Percentiles rank a stretch among this genome's conserved stretches.
Evolutionary conservation across 2,888 invertebrate genomes (phyloP).

Genomic region (Apodemia duryi): DNA sequence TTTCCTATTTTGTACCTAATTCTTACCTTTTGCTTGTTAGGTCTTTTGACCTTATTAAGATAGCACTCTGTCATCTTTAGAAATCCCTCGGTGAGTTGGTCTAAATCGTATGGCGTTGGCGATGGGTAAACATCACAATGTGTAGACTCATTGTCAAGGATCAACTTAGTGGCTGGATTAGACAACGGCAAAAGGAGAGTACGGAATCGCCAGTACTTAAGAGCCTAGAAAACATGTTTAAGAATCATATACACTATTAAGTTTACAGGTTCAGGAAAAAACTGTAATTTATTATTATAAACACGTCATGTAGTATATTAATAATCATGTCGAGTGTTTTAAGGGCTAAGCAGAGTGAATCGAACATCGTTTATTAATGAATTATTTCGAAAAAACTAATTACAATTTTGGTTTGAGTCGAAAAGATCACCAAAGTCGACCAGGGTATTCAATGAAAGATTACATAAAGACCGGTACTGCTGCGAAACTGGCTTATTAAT

Average conservation of each 20-base stretch:
- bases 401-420: too few species aligned
- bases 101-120: constrained; percentile 79
- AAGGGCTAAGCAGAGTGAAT: too few species aligned
- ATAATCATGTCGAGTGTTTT: too few species aligned
- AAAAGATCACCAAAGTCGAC: too few species aligned
- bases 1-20: neutral
- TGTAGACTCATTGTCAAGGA: constrained; percentile 84
- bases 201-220: constrained; percentile 95
- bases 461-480: too few species aligned
- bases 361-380: too few species aligned
- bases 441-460: too few species aligned
- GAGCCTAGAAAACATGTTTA: constrained; percentile 72
- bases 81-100: constrained; percentile 85
- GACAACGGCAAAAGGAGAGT: constrained; percentile 92
- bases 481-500: too few species aligned
- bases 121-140: constrained; percentile 92
- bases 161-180: constrained; percentile 88
- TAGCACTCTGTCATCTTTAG: constrained; percentile 90
- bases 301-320: too few species aligned
- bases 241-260: neutral
- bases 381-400: too few species aligned
- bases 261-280: constrained; percentile 3
- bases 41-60: constrained; percentile 93
- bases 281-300: too few species aligned
- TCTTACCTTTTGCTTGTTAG: constrained; percentile 89